phyloP scores from a whole-genome alignment of 2,113 vertebrate species.

The Lota lota region DNA sequence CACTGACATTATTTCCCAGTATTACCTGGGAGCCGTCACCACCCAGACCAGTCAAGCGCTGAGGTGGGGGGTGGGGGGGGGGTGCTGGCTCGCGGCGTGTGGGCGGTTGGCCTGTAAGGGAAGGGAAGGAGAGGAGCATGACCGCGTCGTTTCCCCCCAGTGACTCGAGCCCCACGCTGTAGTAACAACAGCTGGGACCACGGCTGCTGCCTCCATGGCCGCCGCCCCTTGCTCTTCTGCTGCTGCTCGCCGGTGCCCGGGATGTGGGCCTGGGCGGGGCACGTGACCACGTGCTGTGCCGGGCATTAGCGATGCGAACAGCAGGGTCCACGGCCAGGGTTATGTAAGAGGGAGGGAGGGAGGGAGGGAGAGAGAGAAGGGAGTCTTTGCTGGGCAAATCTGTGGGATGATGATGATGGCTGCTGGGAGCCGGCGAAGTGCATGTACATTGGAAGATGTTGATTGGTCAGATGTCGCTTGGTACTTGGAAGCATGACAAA shows the following conservation, averaged over 20 bases:
- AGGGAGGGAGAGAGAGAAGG: constrained; percentile 20
- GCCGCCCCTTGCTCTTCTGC: constrained; percentile 51
- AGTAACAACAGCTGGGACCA: constrained; percentile 40
- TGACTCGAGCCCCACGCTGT: constrained; percentile 41
- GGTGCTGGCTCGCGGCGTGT: constrained; percentile 13
- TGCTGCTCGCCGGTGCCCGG: constrained; percentile 46
- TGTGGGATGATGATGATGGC: constrained; percentile 57
- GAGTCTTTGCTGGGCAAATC: constrained; percentile 63
- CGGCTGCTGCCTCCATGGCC: constrained; percentile 21
- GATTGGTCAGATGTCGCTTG: constrained; percentile 1
- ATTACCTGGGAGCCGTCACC: too few species aligned
- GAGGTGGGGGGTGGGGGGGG: too few species aligned
- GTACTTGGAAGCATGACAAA: constrained; percentile 33
- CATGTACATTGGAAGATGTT: constrained; percentile 59
- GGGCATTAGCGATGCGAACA: constrained; percentile 74
- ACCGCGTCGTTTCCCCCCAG: constrained; percentile 16
- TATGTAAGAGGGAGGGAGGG: constrained; percentile 52
- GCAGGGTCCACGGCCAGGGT: constrained; percentile 61
- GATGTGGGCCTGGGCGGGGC: constrained; percentile 63
- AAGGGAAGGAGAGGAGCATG: too few species aligned
- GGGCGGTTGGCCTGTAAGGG: constrained; percentile 32
- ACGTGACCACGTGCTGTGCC: constrained; percentile 57
- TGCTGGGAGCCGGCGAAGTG: constrained; percentile 45
- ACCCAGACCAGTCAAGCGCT: too few species aligned
- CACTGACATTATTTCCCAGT: too few species aligned